phyloP scores from a whole-genome alignment of 2,888 invertebrate species.

The Caenorhabditis sp. region DNA sequence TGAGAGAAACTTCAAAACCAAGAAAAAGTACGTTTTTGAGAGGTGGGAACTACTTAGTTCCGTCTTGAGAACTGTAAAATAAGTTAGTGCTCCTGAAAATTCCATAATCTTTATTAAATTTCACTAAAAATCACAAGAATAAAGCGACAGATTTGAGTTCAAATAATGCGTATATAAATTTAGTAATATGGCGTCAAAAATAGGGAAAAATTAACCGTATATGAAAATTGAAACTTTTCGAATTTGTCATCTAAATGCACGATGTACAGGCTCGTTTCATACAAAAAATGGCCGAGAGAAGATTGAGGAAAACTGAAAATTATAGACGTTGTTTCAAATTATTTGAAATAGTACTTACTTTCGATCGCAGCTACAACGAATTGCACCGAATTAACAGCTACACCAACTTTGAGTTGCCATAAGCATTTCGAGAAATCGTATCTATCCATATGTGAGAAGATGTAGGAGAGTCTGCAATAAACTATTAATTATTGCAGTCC shows the following conservation, averaged over 20 bases:
- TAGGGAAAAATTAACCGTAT: constrained; percentile 2
- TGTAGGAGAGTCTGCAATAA: constrained; percentile 63
- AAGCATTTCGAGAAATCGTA: constrained; percentile 64
- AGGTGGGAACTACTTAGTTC: too few species aligned
- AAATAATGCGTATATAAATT: constrained; percentile 12
- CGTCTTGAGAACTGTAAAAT: background rate
- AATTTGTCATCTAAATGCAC: constrained; percentile 14
- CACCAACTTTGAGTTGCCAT: constrained; percentile 63
- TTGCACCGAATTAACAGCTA: constrained; percentile 68
- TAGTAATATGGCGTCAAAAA: constrained; percentile 5
- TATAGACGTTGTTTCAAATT: background rate
- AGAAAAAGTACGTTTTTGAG: too few species aligned
- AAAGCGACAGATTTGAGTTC: background rate
- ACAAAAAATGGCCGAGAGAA: constrained; percentile 61
- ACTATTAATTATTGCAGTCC: too few species aligned
- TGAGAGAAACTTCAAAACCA: too few species aligned
- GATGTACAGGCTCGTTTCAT: constrained; percentile 60
- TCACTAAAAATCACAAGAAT: background rate
- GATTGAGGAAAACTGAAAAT: constrained; percentile 62
- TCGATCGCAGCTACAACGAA: constrained; percentile 62
- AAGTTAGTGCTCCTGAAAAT: background rate
- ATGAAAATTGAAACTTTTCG: background rate
- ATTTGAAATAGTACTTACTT: constrained; percentile 22
- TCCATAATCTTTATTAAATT: background rate
- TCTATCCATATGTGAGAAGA: constrained; percentile 67